phyloP scores from a whole-genome alignment of 2,888 invertebrate species.

The Eupithecia insigniata region DNA sequence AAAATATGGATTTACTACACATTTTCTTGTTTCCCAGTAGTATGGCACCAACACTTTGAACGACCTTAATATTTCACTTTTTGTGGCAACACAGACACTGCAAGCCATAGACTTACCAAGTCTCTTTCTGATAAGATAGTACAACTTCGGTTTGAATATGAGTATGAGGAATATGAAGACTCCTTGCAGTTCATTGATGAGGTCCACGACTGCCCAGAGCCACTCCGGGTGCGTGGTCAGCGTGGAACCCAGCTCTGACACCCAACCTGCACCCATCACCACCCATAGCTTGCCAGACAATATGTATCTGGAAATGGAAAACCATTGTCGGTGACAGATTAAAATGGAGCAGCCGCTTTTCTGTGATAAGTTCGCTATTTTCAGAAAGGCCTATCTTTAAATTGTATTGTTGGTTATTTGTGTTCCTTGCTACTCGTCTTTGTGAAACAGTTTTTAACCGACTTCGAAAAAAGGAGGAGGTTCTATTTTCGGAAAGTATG shows the following conservation, averaged over 20 bases:
- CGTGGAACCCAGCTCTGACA: slow-evolving; percentile 86
- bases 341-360: background rate
- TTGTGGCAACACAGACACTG: background rate
- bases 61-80: background rate
- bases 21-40: background rate
- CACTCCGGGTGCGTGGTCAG: slow-evolving; percentile 77
- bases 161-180: slow-evolving; percentile 89
- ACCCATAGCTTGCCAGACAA: slow-evolving; percentile 90
- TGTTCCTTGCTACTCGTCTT: too few relatives aligned
- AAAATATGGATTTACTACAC: too few relatives aligned
- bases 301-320: slow-evolving; percentile 79
- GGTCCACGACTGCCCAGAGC: slow-evolving; percentile 85
- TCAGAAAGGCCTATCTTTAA: background rate
- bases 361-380: background rate
- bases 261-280: slow-evolving; percentile 92
- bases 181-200: slow-evolving; percentile 88
- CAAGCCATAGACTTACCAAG: slow-evolving; percentile 71
- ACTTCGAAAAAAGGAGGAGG: too few relatives aligned
- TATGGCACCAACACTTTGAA: background rate
- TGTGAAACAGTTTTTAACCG: too few relatives aligned
- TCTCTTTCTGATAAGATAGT: slow-evolving; percentile 83
- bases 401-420: background rate
- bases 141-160: slow-evolving; percentile 87
- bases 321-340: background rate
- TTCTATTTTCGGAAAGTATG: too few relatives aligned